Evolutionary conservation across 2,888 invertebrate genomes (phyloP).

Genomic region (Drosophila sordidula): DNA sequence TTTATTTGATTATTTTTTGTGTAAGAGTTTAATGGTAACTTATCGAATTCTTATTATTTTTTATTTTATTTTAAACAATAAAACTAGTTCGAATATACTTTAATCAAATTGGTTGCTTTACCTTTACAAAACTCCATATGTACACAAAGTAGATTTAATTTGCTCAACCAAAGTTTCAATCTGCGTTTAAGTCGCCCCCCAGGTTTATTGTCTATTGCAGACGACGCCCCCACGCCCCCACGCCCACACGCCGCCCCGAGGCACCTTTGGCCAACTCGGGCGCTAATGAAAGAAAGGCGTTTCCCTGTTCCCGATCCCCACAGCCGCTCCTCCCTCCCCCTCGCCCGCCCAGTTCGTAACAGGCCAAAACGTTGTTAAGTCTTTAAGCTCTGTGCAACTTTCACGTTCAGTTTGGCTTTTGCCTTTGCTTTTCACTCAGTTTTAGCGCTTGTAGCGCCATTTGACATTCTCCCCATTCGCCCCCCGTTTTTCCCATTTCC

Average conservation of each 20-base stretch:
- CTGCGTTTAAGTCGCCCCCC: constrained; percentile 6
- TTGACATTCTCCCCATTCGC: constrained; percentile 40
- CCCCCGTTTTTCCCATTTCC: constrained; percentile 8
- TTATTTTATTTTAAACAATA: too few relatives aligned
- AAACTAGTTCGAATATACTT: too few relatives aligned
- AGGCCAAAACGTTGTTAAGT: constrained; percentile 41
- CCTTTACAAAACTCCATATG: too few relatives aligned
- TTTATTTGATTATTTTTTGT: too few relatives aligned
- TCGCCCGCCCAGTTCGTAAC: background rate
- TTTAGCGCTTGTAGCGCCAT: constrained; percentile 33
- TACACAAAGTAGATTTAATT: background rate
- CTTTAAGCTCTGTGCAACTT: constrained; percentile 47
- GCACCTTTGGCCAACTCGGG: constrained; percentile 14
- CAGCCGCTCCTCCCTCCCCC: background rate
- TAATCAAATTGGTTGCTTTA: too few relatives aligned
- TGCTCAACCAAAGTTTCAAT: constrained; percentile 4
- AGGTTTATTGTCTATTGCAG: constrained; percentile 4
- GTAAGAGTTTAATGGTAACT: too few relatives aligned
- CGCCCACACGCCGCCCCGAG: background rate
- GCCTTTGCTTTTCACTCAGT: constrained; percentile 48
- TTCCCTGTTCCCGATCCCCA: constrained; percentile 1
- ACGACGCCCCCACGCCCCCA: constrained; percentile 7
- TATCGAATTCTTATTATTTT: too few relatives aligned
- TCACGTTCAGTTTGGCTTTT: constrained; percentile 48
- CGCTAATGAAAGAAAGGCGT: constrained; percentile 58